Evolutionary conservation across 1,140 invertebrate species (phyloP), one percentile per base, ranked within the genome.

Genomic region (Mamestra configurata): DNA sequence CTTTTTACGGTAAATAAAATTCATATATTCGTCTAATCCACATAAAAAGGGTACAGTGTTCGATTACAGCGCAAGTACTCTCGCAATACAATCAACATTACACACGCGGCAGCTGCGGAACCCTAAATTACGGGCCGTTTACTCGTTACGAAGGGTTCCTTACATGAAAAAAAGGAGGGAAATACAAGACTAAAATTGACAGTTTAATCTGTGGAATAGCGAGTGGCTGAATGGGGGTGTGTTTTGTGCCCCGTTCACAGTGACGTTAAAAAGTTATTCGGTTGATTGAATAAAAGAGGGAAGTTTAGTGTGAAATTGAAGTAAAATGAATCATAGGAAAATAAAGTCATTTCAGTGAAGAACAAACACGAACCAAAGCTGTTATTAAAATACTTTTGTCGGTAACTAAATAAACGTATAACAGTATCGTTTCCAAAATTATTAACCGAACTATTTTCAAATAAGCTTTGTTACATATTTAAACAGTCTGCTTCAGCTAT

Each of bases 61-160:
- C 86, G 86, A 89, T 90, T 86, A 84, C 78, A 78, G 57, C 70
- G 75, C 76, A 46, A 81, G 75, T 85, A 84, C 86, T 82, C 79
- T 81, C 84, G 84, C 88, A 90, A 93, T 92, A 92, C 92, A 92
- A 93, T 92, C 89, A 92, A 84, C 89, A 91, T 93, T 92, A 92
- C 83, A 79, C 82, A 84, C 73, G 84, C 79, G 85, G 85, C 92
- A 92, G 92, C 89, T 92, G 92, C 81, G 88, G 84, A 88, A 82
- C 86, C 89, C 89, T 91, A 89, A 89, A 88, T 91, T 92, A 93
- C 87, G 87, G 79, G 82, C 81, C 86, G 84, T 86, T 89, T 87
- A 84, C 83, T 77, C 82, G 86, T 81, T 86, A 87, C 86, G 87
- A 84, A 89, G 92, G 90, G 89, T 86, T 80, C 84, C 77, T 80